Evolutionary conservation across 2,113 vertebrate genomes (phyloP), one percentile per base, ranked within the genome.

Genomic region (Sapayoa aenigma): DNA sequence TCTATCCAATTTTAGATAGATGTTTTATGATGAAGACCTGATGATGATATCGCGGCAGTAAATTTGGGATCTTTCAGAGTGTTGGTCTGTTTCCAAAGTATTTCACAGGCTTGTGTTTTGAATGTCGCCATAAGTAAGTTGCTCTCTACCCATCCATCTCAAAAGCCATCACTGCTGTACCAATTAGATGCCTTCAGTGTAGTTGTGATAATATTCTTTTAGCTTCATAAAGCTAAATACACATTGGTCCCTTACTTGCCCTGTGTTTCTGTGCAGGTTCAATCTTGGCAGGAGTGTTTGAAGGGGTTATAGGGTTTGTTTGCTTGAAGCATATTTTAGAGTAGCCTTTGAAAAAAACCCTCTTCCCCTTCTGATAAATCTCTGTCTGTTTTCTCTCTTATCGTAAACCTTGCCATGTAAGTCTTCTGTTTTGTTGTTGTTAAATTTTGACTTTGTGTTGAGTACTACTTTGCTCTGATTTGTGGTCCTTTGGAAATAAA

Each of bases 1-100:
- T 95, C 91, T 84, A 82, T 92, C 89, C 92, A 96, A 92, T 91
- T 95, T 96, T 95, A 95, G 92, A 95, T 93, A 67, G 94, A 93
- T 91, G 93, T 93, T 95, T 94, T 89, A 87, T 95, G 91, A 94
- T 95, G 87, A 92, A 94, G 95, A 94, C 94, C 93, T 44, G 92
- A 94, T 92, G 92, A 93, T 94, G 89, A 85, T 95, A 96, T 87
- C 17, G 39, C 91, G 80, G 87, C 96, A 94, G 95, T 96, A 96
- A 95, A 96, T 96, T 94, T 96, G 94, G 93, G 94, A 96, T 95
- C 92, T 90, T 97, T 97, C 90, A 94, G 78, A 75, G 80, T 53
- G 35, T 90, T 96, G 95, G 95, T 94, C 77, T 84, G 60, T 93
- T 96, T 97, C 96, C 96, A 96, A 72, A 78, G 86, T 84, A 86